Percentiles rank a stretch among this genome's conserved stretches.
Evolutionary conservation across 1,140 invertebrate species (phyloP).

Genomic region (Platyura marginata): DNA sequence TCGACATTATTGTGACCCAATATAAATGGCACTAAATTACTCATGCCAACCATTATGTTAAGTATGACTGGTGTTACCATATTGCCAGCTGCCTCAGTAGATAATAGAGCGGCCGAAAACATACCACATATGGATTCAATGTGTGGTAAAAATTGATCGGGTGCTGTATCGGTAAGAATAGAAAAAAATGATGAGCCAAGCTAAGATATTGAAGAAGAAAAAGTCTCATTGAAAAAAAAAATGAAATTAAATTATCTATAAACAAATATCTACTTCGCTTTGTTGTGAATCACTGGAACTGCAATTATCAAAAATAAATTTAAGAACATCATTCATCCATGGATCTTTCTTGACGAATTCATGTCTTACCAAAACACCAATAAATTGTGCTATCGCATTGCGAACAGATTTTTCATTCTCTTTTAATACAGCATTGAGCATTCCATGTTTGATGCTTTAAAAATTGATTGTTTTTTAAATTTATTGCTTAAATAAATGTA

Average conservation of each 20-base stretch:
- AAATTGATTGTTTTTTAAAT: slow-evolving; percentile 5
- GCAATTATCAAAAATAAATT: slow-evolving; percentile 32
- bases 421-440: slow-evolving; percentile 27
- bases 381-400: slow-evolving; percentile 40
- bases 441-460: slow-evolving; percentile 36
- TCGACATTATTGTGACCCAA: slow-evolving; percentile 14
- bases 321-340: slow-evolving; percentile 47
- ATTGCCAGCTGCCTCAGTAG: slow-evolving; percentile 12
- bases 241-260: no score
- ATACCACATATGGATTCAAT: slow-evolving; percentile 17
- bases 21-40: slow-evolving; percentile 15
- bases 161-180: slow-evolving; percentile 15
- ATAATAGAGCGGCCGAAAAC: slow-evolving; percentile 8
- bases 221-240: no score
- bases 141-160: slow-evolving; percentile 20
- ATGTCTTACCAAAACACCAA: slow-evolving; percentile 49
- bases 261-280: slow-evolving; percentile 13
- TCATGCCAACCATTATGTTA: slow-evolving; percentile 15
- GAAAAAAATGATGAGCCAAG: slow-evolving; percentile 18
- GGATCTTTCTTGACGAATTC: slow-evolving; percentile 37
- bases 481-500: no score
- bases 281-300: slow-evolving; percentile 13
- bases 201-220: no score
- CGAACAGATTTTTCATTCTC: slow-evolving; percentile 42
- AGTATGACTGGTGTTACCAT: slow-evolving; percentile 14